phyloP scores from a whole-genome alignment of 2,113 vertebrate species.

The Hassar affinis region DNA sequence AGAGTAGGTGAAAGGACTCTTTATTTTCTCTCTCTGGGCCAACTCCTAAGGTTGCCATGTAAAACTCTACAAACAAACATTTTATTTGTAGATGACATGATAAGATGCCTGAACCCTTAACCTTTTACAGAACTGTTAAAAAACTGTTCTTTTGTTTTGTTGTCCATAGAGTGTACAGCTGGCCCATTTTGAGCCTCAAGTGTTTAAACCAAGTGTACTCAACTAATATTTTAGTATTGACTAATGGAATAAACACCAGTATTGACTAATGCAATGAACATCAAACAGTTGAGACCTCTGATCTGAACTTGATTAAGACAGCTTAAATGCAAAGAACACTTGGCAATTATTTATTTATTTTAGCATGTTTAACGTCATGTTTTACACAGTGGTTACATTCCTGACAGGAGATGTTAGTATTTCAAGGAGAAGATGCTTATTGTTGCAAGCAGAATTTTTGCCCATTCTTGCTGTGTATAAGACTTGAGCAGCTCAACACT shows the following conservation, averaged over 20 bases:
- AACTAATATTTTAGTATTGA: background rate
- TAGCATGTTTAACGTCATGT: no score
- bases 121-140: background rate
- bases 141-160: background rate
- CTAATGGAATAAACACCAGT: no score
- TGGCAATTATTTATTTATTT: background rate
- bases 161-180: background rate
- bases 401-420: no score
- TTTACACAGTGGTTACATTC: no score
- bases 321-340: background rate
- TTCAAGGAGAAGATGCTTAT: no score
- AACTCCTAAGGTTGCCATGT: background rate
- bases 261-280: no score
- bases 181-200: background rate
- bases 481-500: no score
- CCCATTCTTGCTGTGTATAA: no score
- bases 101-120: background rate
- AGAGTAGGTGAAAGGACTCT: background rate
- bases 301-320: background rate
- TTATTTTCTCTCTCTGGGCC: background rate
- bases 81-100: background rate
- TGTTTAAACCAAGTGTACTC: background rate
- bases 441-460: no score
- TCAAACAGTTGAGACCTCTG: background rate
- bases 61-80: background rate